phyloP scores from a whole-genome alignment of 2,797 vertebrate species.

The Coilia nasus region DNA sequence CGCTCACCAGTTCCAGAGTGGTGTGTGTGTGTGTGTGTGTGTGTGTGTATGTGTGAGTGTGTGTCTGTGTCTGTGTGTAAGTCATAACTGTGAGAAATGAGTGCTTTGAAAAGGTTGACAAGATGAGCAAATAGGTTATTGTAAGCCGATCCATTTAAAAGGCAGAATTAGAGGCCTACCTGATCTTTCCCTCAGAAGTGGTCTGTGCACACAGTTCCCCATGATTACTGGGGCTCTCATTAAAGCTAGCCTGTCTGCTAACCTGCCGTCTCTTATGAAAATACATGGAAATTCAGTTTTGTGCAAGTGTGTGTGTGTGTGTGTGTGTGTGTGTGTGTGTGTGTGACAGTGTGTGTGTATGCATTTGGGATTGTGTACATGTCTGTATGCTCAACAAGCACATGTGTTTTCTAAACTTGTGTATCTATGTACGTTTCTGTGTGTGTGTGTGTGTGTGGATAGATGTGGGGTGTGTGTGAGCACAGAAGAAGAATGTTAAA shows the following conservation, averaged over 20 bases:
- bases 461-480: not conserved
- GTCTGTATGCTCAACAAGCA: no score
- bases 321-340: not conserved
- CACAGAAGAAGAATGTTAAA: not conserved
- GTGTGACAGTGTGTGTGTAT: no score
- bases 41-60: not conserved
- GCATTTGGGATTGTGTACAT: no score
- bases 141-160: constrained; percentile 22
- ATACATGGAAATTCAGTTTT: not conserved
- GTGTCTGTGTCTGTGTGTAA: not conserved
- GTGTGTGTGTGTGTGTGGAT: not conserved
- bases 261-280: not conserved
- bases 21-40: not conserved
- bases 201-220: not conserved
- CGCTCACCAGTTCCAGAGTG: not conserved
- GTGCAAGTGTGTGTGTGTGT: not conserved
- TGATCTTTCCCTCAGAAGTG: not conserved
- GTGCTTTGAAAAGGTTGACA: constrained; percentile 23
- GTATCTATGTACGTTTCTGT: no score
- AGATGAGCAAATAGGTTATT: constrained; percentile 24
- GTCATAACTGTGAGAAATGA: constrained; percentile 1
- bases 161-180: constrained; percentile 12
- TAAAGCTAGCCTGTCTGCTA: not conserved
- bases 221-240: not conserved
- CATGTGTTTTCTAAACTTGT: no score